Evolutionary conservation across 2,797 vertebrate species (phyloP).

Genomic region (Sebastes miniatus): DNA sequence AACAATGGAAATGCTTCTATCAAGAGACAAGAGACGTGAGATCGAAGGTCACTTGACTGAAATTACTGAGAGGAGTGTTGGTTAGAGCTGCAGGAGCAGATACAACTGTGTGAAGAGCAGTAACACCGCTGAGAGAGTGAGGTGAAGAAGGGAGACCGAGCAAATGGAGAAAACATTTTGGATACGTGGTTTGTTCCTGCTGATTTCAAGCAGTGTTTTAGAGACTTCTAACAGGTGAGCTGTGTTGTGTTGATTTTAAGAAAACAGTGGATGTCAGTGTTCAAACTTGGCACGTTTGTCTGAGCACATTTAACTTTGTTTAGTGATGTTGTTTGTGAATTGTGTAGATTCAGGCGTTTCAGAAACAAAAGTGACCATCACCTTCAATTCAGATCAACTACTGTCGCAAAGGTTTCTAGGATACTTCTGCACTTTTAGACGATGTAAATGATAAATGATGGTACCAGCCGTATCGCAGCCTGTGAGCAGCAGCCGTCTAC

Average conservation of each 20-base stretch:
- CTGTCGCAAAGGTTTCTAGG: not conserved
- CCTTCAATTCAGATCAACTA: not conserved
- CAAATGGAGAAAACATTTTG: not conserved
- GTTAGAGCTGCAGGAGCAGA: not conserved
- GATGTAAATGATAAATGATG: too few relatives aligned
- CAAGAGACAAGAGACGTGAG: not conserved
- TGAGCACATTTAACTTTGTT: not conserved
- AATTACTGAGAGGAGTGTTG: not conserved
- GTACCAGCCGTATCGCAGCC: too few relatives aligned
- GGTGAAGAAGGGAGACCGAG: not conserved
- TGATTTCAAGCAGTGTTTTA: not conserved
- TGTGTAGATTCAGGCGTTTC: not conserved
- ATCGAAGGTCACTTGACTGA: not conserved
- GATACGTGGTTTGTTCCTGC: not conserved
- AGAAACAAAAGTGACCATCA: not conserved
- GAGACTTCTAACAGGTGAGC: conserved; percentile 33
- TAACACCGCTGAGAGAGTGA: rapidly evolving
- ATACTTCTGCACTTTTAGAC: too few relatives aligned
- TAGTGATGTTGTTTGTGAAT: not conserved
- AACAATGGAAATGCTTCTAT: not conserved
- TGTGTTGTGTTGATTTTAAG: not conserved
- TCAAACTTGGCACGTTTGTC: not conserved
- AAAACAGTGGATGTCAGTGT: not conserved
- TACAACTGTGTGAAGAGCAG: not conserved
- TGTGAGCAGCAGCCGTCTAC: too few relatives aligned